phyloP scores from a whole-genome alignment of 2,888 invertebrate species.

The Dolomedes plantarius region DNA sequence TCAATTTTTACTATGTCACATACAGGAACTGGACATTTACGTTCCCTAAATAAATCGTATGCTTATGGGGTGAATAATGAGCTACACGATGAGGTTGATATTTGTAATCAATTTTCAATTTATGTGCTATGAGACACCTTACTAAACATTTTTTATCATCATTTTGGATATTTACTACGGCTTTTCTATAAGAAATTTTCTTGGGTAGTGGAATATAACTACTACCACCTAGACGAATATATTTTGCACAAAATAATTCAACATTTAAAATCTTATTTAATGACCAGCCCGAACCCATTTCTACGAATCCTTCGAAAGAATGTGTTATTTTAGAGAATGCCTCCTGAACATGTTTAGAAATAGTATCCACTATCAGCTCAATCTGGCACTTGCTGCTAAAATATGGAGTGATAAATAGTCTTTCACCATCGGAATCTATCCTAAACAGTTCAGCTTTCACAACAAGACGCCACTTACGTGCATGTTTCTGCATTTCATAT shows the following conservation, averaged over 20 bases:
- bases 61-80: too few species aligned
- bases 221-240: not conserved
- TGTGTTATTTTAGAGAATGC: too few species aligned
- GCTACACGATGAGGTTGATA: too few species aligned
- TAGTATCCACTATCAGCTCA: too few species aligned
- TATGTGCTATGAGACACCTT: not conserved
- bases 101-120: not conserved
- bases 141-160: not conserved
- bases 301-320: too few species aligned
- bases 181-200: not conserved
- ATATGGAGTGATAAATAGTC: not conserved
- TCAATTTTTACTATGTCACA: too few species aligned
- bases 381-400: too few species aligned
- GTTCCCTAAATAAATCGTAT: too few species aligned
- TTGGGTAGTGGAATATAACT: not conserved
- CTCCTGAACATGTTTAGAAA: too few species aligned
- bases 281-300: not conserved
- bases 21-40: not conserved
- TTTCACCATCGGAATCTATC: too few species aligned
- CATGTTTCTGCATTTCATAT: not conserved
- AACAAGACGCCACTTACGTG: not conserved
- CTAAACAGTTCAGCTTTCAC: not conserved
- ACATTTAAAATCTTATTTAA: not conserved
- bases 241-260: not conserved
- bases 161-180: conserved; percentile 6